phyloP scores from a whole-genome alignment of 1,140 invertebrate species.

The Drosophila novamexicana region DNA sequence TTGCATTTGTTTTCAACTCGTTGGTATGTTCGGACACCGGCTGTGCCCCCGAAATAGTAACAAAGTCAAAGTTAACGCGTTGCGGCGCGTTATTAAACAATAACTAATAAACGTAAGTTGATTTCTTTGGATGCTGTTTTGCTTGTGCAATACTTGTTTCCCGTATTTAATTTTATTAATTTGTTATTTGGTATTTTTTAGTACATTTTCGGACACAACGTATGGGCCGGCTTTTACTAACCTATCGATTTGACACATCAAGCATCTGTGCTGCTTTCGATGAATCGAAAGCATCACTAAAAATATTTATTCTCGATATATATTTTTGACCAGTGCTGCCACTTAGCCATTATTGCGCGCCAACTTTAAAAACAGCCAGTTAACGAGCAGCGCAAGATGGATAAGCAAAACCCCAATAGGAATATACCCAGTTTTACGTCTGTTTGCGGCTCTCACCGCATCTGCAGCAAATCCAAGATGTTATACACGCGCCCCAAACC shows the following conservation, averaged over 20 bases:
- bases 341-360: constrained; percentile 21
- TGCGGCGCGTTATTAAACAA: constrained; percentile 38
- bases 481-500: constrained; percentile 76
- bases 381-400: constrained; percentile 35
- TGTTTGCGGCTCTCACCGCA: constrained; percentile 54
- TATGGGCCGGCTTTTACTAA: constrained; percentile 3
- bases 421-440: constrained; percentile 68
- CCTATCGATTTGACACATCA: constrained; percentile 31
- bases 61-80: constrained; percentile 28
- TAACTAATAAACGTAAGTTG: constrained; percentile 24
- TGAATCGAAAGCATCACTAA: constrained; percentile 36
- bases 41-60: constrained; percentile 15
- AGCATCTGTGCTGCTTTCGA: constrained; percentile 33
- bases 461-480: constrained; percentile 70
- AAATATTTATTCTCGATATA: constrained; percentile 32
- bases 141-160: constrained; percentile 46
- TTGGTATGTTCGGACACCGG: constrained; percentile 42
- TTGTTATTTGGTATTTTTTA: constrained; percentile 22
- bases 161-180: constrained; percentile 25
- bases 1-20: constrained; percentile 60
- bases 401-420: constrained; percentile 60
- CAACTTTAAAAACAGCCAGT: constrained; percentile 26
- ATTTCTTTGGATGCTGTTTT: constrained; percentile 2
- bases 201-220: constrained; percentile 10
- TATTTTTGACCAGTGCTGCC: constrained; percentile 34